A percentile compares a stretch with the other conserved stretches of the same genome.
phyloP scores from a whole-genome alignment of 1,140 invertebrate genomes.

The Penaeus indicus region DNA sequence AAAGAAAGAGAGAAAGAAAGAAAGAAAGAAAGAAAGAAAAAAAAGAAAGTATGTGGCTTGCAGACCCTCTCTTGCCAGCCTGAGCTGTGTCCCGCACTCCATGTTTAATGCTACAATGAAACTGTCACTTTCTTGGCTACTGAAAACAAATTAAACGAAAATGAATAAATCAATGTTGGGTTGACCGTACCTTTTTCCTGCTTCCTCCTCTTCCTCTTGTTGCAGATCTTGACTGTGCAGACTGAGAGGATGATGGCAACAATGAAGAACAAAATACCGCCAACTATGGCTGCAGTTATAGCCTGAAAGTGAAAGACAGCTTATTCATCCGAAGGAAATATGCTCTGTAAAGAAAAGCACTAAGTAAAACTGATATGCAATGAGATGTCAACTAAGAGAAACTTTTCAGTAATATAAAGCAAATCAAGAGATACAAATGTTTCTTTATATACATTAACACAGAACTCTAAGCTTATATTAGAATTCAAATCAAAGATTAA shows the following conservation, averaged over 20 bases:
- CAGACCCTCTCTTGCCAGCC: too few species aligned
- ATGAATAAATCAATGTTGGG: background rate
- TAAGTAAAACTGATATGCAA: background rate
- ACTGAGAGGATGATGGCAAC: conserved; percentile 95
- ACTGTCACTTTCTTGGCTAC: too few species aligned
- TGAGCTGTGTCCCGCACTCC: too few species aligned
- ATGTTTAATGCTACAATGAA: too few species aligned
- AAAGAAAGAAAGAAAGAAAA: conserved; percentile 18
- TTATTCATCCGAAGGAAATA: background rate
- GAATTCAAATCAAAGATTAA: background rate
- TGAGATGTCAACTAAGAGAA: background rate
- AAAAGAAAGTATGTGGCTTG: background rate
- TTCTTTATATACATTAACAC: background rate
- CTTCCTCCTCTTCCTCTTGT: conserved; percentile 94
- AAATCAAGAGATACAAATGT: too few species aligned
- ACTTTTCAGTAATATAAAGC: too few species aligned
- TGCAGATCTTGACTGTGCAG: conserved; percentile 97
- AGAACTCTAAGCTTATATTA: background rate
- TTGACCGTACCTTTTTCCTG: conserved; percentile 91
- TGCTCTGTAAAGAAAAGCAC: background rate
- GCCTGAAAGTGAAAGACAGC: conserved; percentile 74
- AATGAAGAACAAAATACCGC: conserved; percentile 95
- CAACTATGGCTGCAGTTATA: conserved; percentile 92
- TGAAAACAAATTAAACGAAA: background rate
- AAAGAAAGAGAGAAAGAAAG: conserved; percentile 17